Evolutionary conservation across 2,888 invertebrate species (phyloP).

Genomic region (Ceratothoa steindachneri): DNA sequence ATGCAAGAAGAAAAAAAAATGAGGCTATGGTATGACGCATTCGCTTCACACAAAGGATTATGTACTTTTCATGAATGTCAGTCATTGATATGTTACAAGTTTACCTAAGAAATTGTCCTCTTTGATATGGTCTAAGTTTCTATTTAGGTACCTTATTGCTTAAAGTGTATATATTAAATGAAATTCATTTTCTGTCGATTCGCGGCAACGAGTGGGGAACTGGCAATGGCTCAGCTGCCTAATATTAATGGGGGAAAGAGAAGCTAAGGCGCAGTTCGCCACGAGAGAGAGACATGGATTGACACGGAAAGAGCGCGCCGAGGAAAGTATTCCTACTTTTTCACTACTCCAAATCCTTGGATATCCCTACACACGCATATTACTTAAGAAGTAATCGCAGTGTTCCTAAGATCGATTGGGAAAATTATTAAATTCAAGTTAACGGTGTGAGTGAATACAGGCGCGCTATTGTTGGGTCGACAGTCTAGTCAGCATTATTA

Average conservation of each 20-base stretch:
- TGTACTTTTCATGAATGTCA: neutral
- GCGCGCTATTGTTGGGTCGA: conserved; percentile 4
- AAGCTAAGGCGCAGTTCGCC: conserved; percentile 7
- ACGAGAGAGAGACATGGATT: conserved; percentile 1
- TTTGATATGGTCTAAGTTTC: neutral
- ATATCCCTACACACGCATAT: neutral
- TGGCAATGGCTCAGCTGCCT: neutral
- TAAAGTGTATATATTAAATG: neutral
- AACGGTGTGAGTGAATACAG: conserved; percentile 8
- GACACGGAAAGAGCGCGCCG: conserved; percentile 10
- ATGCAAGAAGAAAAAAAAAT: neutral
- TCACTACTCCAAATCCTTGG: conserved; percentile 4
- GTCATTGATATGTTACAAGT: neutral
- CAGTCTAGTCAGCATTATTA: conserved; percentile 6
- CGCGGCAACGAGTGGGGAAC: neutral
- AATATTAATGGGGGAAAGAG: conserved; percentile 9
- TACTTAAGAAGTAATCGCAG: neutral
- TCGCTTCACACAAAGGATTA: conserved; percentile 3
- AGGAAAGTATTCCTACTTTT: neutral
- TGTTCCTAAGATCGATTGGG: neutral
- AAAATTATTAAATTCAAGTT: neutral
- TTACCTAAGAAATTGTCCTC: neutral
- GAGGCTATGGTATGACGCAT: conserved; percentile 6
- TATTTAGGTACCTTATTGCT: neutral
- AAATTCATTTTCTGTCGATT: neutral